A percentile compares a stretch with the other conserved stretches of the same genome.
Evolutionary conservation across 2,113 vertebrate genomes (phyloP).

Genomic region (Petrocephalus zakoni): DNA sequence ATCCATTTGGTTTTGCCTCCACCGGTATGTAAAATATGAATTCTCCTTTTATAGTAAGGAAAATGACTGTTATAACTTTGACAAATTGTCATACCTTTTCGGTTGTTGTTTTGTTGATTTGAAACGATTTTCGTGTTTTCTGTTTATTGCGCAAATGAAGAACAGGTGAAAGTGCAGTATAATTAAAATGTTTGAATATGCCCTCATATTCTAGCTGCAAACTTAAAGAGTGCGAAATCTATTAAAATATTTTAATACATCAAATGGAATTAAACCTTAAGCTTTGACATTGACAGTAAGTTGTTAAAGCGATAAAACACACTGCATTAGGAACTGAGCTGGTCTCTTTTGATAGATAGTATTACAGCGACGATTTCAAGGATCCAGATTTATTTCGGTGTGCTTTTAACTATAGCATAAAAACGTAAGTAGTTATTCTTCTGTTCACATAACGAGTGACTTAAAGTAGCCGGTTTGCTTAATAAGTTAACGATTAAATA

Average conservation of each 20-base stretch:
- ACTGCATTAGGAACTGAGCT: neutral
- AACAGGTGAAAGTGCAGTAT: conserved; percentile 42
- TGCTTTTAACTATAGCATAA: neutral
- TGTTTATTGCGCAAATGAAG: conserved; percentile 36
- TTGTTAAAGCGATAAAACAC: neutral
- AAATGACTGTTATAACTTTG: neutral
- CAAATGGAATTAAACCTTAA: neutral
- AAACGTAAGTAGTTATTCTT: neutral
- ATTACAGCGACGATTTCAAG: neutral
- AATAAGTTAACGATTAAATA: neutral
- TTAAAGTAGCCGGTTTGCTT: neutral
- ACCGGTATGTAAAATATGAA: conserved; percentile 54
- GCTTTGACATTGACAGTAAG: neutral
- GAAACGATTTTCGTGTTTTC: neutral
- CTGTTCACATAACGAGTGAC: neutral
- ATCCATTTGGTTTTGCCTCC: conserved; percentile 53
- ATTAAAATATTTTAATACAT: neutral
- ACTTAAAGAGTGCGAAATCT: neutral
- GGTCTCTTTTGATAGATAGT: neutral
- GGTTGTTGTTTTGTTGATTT: neutral
- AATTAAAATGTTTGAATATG: conserved; percentile 36
- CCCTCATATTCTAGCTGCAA: conserved; percentile 27
- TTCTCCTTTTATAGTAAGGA: neutral
- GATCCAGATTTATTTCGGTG: neutral
- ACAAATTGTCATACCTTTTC: neutral